Evolutionary conservation across 2,888 invertebrate genomes (phyloP), one percentile per base, ranked within the genome.

Genomic region (Latheticus oryzae): DNA sequence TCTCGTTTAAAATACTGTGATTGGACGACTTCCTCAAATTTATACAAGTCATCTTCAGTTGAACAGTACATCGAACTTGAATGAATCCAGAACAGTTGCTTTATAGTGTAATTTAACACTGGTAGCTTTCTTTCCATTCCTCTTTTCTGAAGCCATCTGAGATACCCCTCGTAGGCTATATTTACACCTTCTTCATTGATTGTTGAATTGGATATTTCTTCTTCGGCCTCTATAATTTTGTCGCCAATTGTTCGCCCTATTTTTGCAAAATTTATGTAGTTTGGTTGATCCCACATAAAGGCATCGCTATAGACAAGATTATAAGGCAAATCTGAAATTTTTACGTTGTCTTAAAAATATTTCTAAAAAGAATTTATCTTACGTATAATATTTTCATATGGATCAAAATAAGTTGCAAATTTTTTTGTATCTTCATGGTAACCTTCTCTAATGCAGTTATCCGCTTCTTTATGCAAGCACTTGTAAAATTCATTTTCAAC

Each of bases 101-200:
- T 81, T 0, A 88, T 86, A 0, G 84, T 81, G 67, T 83, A 89
- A 43, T 85, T 81, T 0, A 93, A 79, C 0, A 90, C 91, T 0
- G 92, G 91, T 5, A 93, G 79, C 17, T 81, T 81, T 0, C 79
- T 76, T 68, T 91, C 91, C 1, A 80, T 79, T 0, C 87, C 85
- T 71, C 90, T 83, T 4, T 85, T 80, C 5, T 82, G 77, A 0
- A 83, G 84, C 90, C 90, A 92, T 3, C 84, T 83, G 38, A 85
- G 81, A 75, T 93, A 93, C 0, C 92, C 93, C 62, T 85, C 82
- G 76, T 94, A 95, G 0, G 94, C 91, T 70, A 91, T 88, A 73
- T 93, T 93, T 60, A 93, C 85, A 0, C 95, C 95, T 0, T 91
- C 93, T 48, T 95, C 91, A 75, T 94, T 95, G 5, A 92, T 92